These are phyloP conservation scores for Entomyzon cyanotis DNA, from an alignment of 2,113 vertebrate genomes.

Conservation along the genomic window DNA sequence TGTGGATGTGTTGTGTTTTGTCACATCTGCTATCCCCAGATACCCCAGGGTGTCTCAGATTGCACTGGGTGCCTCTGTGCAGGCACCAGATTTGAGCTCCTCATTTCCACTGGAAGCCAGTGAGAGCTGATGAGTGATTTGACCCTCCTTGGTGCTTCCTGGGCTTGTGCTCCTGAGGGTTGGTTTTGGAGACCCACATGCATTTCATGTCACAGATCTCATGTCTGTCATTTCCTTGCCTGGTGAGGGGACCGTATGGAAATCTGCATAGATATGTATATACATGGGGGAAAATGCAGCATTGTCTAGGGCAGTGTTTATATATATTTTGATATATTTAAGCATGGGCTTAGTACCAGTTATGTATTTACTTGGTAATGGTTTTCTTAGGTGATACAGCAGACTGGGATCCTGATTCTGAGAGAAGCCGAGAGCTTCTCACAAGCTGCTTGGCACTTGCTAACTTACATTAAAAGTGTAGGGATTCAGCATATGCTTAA, in stretches of 20 bases:
- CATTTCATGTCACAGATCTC: background rate
- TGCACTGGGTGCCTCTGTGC: background rate
- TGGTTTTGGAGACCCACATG: background rate
- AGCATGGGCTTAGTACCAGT: background rate
- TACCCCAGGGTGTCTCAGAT: background rate
- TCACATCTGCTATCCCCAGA: background rate
- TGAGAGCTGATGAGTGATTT: background rate
- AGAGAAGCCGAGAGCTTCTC: background rate
- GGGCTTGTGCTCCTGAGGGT: background rate
- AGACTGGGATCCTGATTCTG: background rate
- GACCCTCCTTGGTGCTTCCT: background rate
- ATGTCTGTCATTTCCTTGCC: background rate
- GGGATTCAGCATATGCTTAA: background rate
- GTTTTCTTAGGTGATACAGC: background rate
- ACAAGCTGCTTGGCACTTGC: background rate
- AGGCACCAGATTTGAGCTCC: background rate
- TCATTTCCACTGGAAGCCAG: background rate
- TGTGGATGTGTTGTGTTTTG: background rate
- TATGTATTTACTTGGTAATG: background rate
- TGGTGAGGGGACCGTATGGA: background rate
- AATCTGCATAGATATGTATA: background rate
- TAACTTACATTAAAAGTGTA: background rate
- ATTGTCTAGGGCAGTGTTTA: background rate
- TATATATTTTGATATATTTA: background rate
- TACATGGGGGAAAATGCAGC: background rate